Conservation (phyloP, 2,888 invertebrate species). For the Oxystoma pomonae region DNA sequence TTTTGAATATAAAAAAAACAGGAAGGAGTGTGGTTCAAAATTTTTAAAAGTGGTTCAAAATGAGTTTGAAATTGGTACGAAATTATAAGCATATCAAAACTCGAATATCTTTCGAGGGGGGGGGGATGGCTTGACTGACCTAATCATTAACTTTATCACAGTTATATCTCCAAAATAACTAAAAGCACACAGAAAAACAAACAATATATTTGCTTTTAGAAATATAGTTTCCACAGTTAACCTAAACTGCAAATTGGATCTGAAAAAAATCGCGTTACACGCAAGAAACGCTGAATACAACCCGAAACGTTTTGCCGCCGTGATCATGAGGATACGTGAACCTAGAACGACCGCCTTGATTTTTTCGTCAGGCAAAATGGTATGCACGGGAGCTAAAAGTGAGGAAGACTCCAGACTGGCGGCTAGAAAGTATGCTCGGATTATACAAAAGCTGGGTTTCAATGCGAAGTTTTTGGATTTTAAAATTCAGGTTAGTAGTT, state of each 20-base stretch:
- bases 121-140: too few relatives aligned
- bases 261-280: conserved; percentile 95
- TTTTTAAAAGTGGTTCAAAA: too few relatives aligned
- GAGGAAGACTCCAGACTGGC: conserved; percentile 76
- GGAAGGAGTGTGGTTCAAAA: too few relatives aligned
- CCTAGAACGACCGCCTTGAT: conserved; percentile 83
- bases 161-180: too few relatives aligned
- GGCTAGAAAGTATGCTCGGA: conserved; percentile 76
- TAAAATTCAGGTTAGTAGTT: conserved; percentile 58
- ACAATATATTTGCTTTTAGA: conserved; percentile 59
- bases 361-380: conserved; percentile 84
- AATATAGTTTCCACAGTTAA: conserved; percentile 99
- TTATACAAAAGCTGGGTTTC: conserved; percentile 78
- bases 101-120: too few relatives aligned
- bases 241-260: conserved; percentile 88
- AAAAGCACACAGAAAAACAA: too few relatives aligned
- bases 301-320: conserved; percentile 98
- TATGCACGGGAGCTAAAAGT: conserved; percentile 82
- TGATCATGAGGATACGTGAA: conserved; percentile 93
- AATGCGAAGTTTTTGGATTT: conserved; percentile 73
- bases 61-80: too few relatives aligned
- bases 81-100: too few relatives aligned
- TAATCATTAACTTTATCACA: too few relatives aligned
- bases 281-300: conserved; percentile 99
- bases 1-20: too few relatives aligned